A percentile compares a stretch with the other conserved stretches of the same genome.
Evolutionary conservation across 2,888 invertebrate genomes (phyloP).

Genomic region (Drosophila formosana): DNA sequence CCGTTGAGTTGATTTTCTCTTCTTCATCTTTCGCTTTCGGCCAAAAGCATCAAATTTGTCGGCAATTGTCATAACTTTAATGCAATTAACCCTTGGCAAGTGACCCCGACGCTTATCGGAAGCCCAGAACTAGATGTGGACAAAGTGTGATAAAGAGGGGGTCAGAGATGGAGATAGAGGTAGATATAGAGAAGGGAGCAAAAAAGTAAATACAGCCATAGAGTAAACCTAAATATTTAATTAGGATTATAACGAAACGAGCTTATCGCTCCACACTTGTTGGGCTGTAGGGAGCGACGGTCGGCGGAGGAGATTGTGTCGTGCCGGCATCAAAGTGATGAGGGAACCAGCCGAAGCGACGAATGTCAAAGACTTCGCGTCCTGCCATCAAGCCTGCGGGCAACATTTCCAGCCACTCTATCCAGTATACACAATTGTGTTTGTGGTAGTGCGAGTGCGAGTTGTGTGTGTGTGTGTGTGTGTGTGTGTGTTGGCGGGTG

Average conservation of each 20-base stretch:
- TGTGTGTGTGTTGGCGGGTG: conserved; percentile 25
- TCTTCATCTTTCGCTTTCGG: conserved; percentile 23
- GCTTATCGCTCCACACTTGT: conserved; percentile 66
- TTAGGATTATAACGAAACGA: conserved; percentile 79
- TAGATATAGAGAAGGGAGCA: conserved; percentile 7
- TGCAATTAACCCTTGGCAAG: conserved; percentile 74
- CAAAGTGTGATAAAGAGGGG: conserved; percentile 25
- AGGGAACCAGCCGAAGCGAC: conserved; percentile 49
- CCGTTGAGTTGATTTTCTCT: conserved; percentile 61
- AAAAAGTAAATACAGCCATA: conserved; percentile 74
- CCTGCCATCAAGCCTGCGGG: conserved; percentile 62
- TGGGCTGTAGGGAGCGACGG: not conserved
- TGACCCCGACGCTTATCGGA: conserved; percentile 53
- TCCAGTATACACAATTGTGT: conserved; percentile 29
- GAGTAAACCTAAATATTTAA: conserved; percentile 80
- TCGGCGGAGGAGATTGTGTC: not conserved
- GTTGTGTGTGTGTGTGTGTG: conserved; percentile 12
- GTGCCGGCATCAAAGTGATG: conserved; percentile 54
- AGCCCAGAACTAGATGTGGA: conserved; percentile 31
- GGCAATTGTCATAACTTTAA: conserved; percentile 78
- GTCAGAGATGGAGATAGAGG: conserved; percentile 11
- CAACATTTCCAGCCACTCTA: conserved; percentile 52
- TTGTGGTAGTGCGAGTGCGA: conserved; percentile 11
- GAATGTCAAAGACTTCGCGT: conserved; percentile 71
- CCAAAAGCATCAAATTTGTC: conserved; percentile 62